Conservation (phyloP, 2,888 invertebrate species). For the Hypomecis punctinalis region DNA sequence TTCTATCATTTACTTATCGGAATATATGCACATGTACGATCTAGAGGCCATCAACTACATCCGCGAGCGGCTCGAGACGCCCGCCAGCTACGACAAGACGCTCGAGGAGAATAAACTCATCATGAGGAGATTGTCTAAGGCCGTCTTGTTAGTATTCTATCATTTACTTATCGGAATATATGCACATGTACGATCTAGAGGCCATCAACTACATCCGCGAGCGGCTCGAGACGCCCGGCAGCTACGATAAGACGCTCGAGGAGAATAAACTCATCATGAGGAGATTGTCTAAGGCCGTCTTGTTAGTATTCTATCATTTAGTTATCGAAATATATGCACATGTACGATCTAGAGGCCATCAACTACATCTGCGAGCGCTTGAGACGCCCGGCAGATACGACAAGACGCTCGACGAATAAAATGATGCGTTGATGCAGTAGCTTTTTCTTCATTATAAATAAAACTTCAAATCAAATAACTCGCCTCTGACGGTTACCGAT, state of each 20-base stretch:
- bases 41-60: slow-evolving; percentile 89
- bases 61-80: slow-evolving; percentile 88
- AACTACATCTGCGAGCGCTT: slow-evolving; percentile 88
- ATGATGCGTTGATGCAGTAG: too few species aligned
- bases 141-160: slow-evolving; percentile 80
- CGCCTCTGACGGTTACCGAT: too few species aligned
- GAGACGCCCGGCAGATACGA: slow-evolving; percentile 86
- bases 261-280: slow-evolving; percentile 88
- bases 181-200: slow-evolving; percentile 90
- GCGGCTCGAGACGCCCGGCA: slow-evolving; percentile 87
- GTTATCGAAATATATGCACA: slow-evolving; percentile 89
- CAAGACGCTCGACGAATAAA: slow-evolving; percentile 66
- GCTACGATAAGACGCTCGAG: slow-evolving; percentile 81
- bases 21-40: slow-evolving; percentile 91
- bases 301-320: slow-evolving; percentile 61
- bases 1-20: slow-evolving; percentile 58
- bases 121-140: slow-evolving; percentile 88
- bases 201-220: slow-evolving; percentile 88
- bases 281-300: slow-evolving; percentile 88
- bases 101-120: slow-evolving; percentile 87
- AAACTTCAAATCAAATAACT: too few species aligned
- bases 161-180: slow-evolving; percentile 84
- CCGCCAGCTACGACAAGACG: slow-evolving; percentile 82
- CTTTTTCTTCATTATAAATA: too few species aligned
- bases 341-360: slow-evolving; percentile 88